These are phyloP conservation scores for Platynereis dumerilii DNA, from an alignment of 2,888 invertebrate genomes.

Conservation along the genomic window DNA sequence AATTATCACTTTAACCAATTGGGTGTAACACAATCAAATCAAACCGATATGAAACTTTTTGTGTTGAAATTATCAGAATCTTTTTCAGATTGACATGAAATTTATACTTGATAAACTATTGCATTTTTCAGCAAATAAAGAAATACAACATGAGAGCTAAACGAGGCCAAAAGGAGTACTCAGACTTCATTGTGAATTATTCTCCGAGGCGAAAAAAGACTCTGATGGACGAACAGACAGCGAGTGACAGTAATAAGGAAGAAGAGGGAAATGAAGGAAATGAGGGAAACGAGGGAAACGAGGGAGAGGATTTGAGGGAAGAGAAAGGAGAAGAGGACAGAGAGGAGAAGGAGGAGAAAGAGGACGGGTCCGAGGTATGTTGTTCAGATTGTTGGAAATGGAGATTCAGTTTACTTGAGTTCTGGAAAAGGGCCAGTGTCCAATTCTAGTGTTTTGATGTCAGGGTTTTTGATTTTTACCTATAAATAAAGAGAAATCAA, in stretches of 20 bases:
- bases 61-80: too few relatives aligned
- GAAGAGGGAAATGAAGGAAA: conserved; percentile 30
- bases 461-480: too few relatives aligned
- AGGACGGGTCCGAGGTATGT: not conserved
- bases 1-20: too few relatives aligned
- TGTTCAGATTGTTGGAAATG: too few relatives aligned
- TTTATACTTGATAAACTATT: too few relatives aligned
- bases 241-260: conserved; percentile 1
- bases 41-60: too few relatives aligned
- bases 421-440: too few relatives aligned
- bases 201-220: not conserved
- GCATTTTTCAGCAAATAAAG: not conserved
- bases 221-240: not conserved
- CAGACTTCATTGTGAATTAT: not conserved
- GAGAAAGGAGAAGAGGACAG: conserved; percentile 10
- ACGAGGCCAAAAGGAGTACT: not conserved
- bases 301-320: conserved; percentile 3
- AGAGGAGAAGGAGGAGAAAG: conserved; percentile 1
- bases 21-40: too few relatives aligned
- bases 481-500: too few relatives aligned
- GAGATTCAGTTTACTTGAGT: too few relatives aligned
- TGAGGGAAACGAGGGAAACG: conserved; percentile 34
- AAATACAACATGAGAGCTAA: not conserved
- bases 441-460: too few relatives aligned
- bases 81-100: too few relatives aligned